Evolutionary conservation across 2,113 vertebrate genomes (phyloP).

Genomic region (Uropsilus gracilis): DNA sequence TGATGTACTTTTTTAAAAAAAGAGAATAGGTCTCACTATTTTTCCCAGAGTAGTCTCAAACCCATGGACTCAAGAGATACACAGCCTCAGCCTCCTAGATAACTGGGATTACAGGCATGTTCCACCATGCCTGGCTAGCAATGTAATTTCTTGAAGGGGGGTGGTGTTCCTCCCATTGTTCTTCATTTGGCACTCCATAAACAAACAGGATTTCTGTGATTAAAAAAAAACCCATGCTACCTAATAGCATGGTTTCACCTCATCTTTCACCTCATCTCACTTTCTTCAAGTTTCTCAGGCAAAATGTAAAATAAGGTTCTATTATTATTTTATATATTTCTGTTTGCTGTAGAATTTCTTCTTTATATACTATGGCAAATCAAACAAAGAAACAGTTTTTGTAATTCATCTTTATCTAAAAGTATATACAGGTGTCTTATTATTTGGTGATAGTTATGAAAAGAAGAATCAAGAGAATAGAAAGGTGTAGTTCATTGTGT

Average conservation of each 20-base stretch:
- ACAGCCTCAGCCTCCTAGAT: no score
- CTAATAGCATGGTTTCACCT: not conserved
- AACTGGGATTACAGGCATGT: no score
- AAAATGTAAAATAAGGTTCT: slow-evolving; percentile 40
- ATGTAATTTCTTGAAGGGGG: not conserved
- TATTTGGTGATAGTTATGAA: not conserved
- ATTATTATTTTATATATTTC: not conserved
- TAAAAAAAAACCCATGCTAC: not conserved
- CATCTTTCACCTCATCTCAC: no score
- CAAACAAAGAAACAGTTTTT: slow-evolving; percentile 29
- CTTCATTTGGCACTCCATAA: not conserved
- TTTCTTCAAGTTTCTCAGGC: not conserved
- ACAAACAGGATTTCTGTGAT: not conserved
- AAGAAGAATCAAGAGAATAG: not conserved
- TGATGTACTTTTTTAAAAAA: no score
- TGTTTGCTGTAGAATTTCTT: slow-evolving; percentile 53
- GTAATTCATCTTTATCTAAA: not conserved
- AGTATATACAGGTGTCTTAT: not conserved
- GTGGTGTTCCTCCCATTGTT: not conserved
- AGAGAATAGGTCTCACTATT: no score
- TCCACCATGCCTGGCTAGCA: no score
- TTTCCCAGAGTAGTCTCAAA: no score
- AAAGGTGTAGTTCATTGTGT: slow-evolving; percentile 36
- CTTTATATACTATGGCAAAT: not conserved
- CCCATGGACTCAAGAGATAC: no score